Evolutionary conservation across 2,797 vertebrate genomes (phyloP), one percentile per base, ranked within the genome.

Genomic region (Melopsittacus undulatus): DNA sequence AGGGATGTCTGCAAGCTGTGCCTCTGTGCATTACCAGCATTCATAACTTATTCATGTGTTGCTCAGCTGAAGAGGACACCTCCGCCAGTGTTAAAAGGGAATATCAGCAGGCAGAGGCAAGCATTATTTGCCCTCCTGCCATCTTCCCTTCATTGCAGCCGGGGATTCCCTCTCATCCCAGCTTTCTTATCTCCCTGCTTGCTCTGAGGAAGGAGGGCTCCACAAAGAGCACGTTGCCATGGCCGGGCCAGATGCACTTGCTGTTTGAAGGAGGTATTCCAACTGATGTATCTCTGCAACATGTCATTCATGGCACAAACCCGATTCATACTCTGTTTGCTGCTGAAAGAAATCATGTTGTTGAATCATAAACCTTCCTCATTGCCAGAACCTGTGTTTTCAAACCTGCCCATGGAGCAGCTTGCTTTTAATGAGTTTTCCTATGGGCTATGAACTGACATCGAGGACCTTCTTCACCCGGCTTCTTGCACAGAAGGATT

Each of bases 391-490:
- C 46, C 45, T 62, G 83, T 89, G 2, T 48, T 89, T 89, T 85
- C 89, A 66, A 62, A 80, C 5, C 2, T 1, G 24, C 40, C 52
- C 3, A 2, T 27, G 81, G 63, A 91, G 87, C 75, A 5, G 78
- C 81, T 84, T 36, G 2, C 70, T 78, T 67, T 76, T 82, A 89
- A 92, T 73, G 75, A 94, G 87, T 57, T 80, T 93, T 92, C 78
- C 89, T 89, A 61, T 11, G 2, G 80, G 91, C 91, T 52, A 38
- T 8, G 72, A 89, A 63, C 82, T 87, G 89, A 95, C 94, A 89
- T 42, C 57, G 45, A 77, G 78, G 82, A 57, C 89, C 59, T 84
- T 76, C 84, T 36, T 38, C 75, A 52, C 79, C 92, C 46, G 13
- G 46, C 49, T 42, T 54, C 89, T 72, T 52, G 27, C 23, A 16